Conservation (phyloP, 1,140 invertebrate species). For the Zaprionus inermis region DNA sequence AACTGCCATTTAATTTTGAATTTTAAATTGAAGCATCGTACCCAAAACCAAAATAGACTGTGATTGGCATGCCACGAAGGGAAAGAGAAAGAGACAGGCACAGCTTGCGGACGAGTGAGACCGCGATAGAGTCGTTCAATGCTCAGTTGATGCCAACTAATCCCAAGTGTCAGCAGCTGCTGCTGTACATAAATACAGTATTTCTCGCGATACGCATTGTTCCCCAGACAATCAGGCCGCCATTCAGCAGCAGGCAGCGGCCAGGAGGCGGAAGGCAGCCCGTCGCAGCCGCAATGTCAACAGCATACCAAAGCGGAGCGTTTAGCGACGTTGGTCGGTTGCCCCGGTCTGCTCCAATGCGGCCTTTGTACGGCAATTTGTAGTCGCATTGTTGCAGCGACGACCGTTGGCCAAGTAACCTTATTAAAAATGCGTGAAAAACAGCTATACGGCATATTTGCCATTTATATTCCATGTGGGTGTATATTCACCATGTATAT, state of each 20-base stretch:
- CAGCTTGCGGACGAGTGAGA: neutral
- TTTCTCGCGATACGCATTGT: slow-evolving; percentile 50
- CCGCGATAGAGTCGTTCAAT: slow-evolving; percentile 40
- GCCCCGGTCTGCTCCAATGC: slow-evolving; percentile 11
- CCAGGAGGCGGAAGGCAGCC: neutral
- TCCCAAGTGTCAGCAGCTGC: slow-evolving; percentile 65
- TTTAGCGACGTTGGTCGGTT: slow-evolving; percentile 11
- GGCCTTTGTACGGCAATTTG: slow-evolving; percentile 72
- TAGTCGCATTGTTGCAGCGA: slow-evolving; percentile 65
- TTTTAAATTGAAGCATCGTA: slow-evolving; percentile 37
- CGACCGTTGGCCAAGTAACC: slow-evolving; percentile 56
- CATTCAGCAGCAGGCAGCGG: neutral
- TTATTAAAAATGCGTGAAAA: slow-evolving; percentile 52
- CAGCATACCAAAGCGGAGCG: slow-evolving; percentile 35
- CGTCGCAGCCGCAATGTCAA: slow-evolving; percentile 54
- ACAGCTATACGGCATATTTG: neutral
- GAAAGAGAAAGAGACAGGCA: neutral
- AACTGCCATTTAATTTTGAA: slow-evolving; percentile 42
- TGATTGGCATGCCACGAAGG: slow-evolving; percentile 17
- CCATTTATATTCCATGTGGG: neutral
- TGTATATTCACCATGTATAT: too few species aligned
- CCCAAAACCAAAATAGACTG: slow-evolving; percentile 18
- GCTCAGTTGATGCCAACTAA: slow-evolving; percentile 68
- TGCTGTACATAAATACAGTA: slow-evolving; percentile 42
- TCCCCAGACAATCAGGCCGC: slow-evolving; percentile 8